A percentile compares a stretch with the other conserved stretches of the same genome.
Conservation (phyloP, 2,797 vertebrate species). For the Lemur catta region DNA sequence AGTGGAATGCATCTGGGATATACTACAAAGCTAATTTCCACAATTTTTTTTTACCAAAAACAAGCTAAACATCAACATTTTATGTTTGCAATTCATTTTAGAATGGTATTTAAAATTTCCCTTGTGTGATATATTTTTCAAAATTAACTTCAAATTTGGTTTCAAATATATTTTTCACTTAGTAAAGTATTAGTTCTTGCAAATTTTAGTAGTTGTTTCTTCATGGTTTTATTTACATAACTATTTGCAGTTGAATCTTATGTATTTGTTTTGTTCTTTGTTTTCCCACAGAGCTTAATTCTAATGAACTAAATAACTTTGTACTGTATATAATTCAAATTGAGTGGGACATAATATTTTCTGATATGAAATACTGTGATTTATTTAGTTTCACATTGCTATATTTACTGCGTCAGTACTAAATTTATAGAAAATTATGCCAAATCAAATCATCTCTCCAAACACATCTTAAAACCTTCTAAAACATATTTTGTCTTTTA, state of each 20-base stretch:
- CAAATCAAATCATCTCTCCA: conserved; percentile 23
- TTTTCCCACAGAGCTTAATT: conserved; percentile 41
- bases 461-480: not conserved
- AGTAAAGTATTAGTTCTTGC: not conserved
- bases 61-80: not conserved
- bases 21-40: not conserved
- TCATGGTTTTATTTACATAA: not conserved
- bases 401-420: not conserved
- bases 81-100: not conserved
- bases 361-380: not conserved
- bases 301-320: conserved; percentile 33
- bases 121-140: not conserved
- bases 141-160: not conserved
- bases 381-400: conserved; percentile 33
- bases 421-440: conserved; percentile 35
- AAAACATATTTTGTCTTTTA: conserved; percentile 32
- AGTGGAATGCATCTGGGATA: not conserved
- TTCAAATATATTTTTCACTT: conserved; percentile 29
- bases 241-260: not conserved
- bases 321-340: conserved; percentile 13
- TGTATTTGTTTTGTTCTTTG: not conserved
- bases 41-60: not conserved
- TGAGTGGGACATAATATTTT: conserved; percentile 1
- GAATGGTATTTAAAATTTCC: not conserved
- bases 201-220: not conserved